phyloP scores from a whole-genome alignment of 2,797 vertebrate genomes.

The Tenualosa thibaudeaui region DNA sequence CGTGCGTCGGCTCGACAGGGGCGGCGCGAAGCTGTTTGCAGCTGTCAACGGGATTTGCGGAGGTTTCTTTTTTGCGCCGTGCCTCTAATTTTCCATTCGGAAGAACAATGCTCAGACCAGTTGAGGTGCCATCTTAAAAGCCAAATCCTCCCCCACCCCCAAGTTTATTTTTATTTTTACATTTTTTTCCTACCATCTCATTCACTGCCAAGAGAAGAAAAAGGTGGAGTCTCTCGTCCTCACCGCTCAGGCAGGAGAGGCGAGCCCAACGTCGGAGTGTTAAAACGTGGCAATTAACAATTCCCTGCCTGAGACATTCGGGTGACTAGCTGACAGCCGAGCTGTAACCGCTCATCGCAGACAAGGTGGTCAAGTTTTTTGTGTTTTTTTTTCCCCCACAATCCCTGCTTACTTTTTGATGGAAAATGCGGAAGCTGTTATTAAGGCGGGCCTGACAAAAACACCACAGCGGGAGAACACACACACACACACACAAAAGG shows the following conservation, averaged over 20 bases:
- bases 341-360: conserved; percentile 76
- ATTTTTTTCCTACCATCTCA: not conserved
- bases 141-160: conserved; percentile 55
- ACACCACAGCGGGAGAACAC: conserved; percentile 28
- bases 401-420: conserved; percentile 42
- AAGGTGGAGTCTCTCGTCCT: conserved; percentile 77
- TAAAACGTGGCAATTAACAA: conserved; percentile 84
- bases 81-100: conserved; percentile 77
- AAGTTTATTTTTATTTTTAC: conserved; percentile 78
- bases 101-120: conserved; percentile 80
- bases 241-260: conserved; percentile 73
- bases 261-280: conserved; percentile 29
- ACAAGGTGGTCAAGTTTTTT: conserved; percentile 74
- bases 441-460: conserved; percentile 59
- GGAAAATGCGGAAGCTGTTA: conserved; percentile 56
- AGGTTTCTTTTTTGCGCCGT: conserved; percentile 79
- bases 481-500: conserved; percentile 28
- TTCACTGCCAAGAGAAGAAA: conserved; percentile 51
- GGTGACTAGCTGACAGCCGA: conserved; percentile 80
- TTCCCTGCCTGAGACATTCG: conserved; percentile 77
- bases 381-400: conserved; percentile 24
- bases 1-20: conserved; percentile 77
- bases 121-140: conserved; percentile 82
- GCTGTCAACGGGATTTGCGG: conserved; percentile 83
- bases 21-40: conserved; percentile 80